Base-by-base conservation (phyloP, 2,113 vertebrate genomes). In the Scolopax mira region DNA sequence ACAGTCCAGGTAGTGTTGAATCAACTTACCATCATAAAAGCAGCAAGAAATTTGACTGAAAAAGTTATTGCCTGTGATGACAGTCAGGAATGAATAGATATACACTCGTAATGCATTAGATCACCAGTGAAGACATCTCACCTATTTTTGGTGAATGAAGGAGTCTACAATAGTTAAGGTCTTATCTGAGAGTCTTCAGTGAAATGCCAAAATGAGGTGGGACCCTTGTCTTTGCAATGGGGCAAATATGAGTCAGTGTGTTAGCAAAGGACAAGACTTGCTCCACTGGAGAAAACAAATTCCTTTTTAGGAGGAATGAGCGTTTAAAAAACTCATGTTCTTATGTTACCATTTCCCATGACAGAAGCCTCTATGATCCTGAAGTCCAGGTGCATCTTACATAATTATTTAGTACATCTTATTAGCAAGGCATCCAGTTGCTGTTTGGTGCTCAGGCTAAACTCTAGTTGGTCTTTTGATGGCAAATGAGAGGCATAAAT, bases 401-500 rank as follows among this genome's bases (percentile, higher is more conserved):
- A 13, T 11, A 71, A 64, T 35, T 58, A 70, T 78, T 90, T 86
- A 58, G 33, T 61, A 27, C 11, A 30, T 52, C 66, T 15, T 71
- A 41, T 44, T 39, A 62, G 80, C 83, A 93, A 90, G 31, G 37
- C 87, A 92, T 79, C 66, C 71, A 87, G 54, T 94, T 69, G 85
- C 25, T 79, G 23, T 55, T 66, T 72, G 75, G 61, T 58, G 48
- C 48, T 74, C 11, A 11, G 42, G 31, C 88, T 67, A 73, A 74
- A 72, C 58, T 85, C 21, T 67, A 24, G 81, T 82, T 86, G 28
- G 55, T 74, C 39, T 48, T 95, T 88, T 70, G 52, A 52, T 46
- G 73, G 93, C 69, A 46, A 60, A 71, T 73, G 80, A 58, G 55
- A 95, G 79, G 66, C 88, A 78, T 33, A 77, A 95, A 93, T 94